These are phyloP conservation scores for Caenorhabditis japonica DNA, from an alignment of 2,888 invertebrate genomes.

Conservation along the genomic window DNA sequence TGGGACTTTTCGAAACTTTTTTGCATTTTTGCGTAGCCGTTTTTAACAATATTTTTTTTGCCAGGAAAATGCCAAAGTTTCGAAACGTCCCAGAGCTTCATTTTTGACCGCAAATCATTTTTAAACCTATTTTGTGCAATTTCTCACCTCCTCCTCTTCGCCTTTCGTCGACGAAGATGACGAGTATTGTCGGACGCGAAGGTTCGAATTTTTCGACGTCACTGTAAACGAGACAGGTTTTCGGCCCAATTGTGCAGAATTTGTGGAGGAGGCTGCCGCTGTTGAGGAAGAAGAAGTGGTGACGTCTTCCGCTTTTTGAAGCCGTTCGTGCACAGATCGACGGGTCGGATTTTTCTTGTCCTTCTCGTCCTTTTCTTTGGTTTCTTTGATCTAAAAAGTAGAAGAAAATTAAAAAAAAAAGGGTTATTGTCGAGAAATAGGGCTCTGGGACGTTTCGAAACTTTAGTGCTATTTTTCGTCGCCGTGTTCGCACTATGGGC, in stretches of 20 bases:
- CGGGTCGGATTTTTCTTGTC: constrained; percentile 14
- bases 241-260: neutral
- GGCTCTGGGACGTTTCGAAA: too few species aligned
- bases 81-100: too few species aligned
- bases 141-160: constrained; percentile 12
- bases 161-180: constrained; percentile 28
- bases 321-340: constrained; percentile 30
- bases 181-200: constrained; percentile 7
- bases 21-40: too few species aligned
- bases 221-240: constrained; percentile 44
- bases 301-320: constrained; percentile 20
- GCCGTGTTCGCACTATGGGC: too few species aligned
- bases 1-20: too few species aligned
- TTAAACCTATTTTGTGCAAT: neutral
- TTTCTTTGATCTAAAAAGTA: too few species aligned
- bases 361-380: constrained; percentile 7
- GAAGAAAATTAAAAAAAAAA: too few species aligned
- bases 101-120: neutral
- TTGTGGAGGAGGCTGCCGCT: constrained; percentile 1
- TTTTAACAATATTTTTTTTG: too few species aligned
- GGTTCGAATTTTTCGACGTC: constrained; percentile 8
- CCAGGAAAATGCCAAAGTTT: too few species aligned
- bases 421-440: too few species aligned
- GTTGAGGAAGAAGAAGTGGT: neutral
- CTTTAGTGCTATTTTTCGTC: too few species aligned